These are phyloP conservation scores for Nomada flava DNA, from an alignment of 2,888 invertebrate species.

Conservation along the genomic window DNA sequence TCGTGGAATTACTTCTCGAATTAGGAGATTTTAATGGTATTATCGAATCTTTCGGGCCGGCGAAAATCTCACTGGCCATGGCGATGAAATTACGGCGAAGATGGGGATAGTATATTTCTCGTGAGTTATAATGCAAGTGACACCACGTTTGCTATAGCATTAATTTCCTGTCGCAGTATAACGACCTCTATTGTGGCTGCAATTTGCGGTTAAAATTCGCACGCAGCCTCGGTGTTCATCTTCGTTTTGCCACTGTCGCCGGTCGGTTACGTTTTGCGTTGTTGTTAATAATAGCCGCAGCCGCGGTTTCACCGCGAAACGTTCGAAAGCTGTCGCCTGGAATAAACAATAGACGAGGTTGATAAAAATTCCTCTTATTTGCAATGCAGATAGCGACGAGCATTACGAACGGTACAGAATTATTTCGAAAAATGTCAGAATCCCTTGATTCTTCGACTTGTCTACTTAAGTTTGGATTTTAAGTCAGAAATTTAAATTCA, in stretches of 20 bases:
- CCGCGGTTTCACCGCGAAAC: constrained; percentile 24
- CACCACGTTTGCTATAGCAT: constrained; percentile 42
- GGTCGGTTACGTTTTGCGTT: constrained; percentile 38
- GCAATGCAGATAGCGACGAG: background rate
- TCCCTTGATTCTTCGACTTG: background rate
- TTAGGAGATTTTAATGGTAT: background rate
- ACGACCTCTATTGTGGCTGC: constrained; percentile 51
- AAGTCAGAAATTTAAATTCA: no score
- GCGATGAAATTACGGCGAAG: constrained; percentile 20
- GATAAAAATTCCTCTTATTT: constrained; percentile 23
- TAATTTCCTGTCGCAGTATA: constrained; percentile 44
- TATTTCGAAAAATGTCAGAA: no score
- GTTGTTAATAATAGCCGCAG: constrained; percentile 43
- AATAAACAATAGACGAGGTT: constrained; percentile 10
- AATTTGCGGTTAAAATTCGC: constrained; percentile 57
- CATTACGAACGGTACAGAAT: background rate
- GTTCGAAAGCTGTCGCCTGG: constrained; percentile 37
- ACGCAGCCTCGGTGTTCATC: constrained; percentile 45
- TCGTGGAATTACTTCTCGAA: background rate
- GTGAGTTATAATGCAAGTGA: constrained; percentile 41
- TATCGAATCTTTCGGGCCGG: background rate
- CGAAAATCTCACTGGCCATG: background rate
- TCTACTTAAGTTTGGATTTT: background rate
- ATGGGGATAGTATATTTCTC: constrained; percentile 25
- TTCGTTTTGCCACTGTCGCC: constrained; percentile 49